Conservation (phyloP, 2,888 invertebrate genomes). For the Drosophila tanythrix region DNA sequence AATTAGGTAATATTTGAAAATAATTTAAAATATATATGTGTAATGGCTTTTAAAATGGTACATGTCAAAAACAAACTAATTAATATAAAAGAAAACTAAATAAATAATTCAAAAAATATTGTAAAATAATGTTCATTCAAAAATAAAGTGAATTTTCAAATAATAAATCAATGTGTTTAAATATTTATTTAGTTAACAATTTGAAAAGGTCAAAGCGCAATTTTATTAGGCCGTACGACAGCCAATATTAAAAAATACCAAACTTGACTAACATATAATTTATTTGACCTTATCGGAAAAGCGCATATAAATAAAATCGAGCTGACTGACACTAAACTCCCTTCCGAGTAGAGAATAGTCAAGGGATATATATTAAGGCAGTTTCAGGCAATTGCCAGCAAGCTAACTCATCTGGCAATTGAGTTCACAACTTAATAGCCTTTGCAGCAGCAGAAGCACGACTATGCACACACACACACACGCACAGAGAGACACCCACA, state of each 20-base stretch:
- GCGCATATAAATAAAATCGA: neutral
- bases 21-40: constrained; percentile 28
- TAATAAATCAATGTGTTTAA: neutral
- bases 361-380: constrained; percentile 9
- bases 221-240: neutral
- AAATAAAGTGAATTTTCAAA: constrained; percentile 69
- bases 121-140: constrained; percentile 63
- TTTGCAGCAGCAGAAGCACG: constrained; percentile 26
- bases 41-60: constrained; percentile 51
- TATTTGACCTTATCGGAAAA: neutral
- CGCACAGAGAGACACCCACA: constrained; percentile 16
- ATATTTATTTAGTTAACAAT: neutral
- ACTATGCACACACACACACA: constrained; percentile 14
- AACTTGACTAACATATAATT: neutral
- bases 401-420: constrained; percentile 52
- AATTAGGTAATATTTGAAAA: constrained; percentile 17
- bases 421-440: constrained; percentile 61
- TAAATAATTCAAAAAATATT: constrained; percentile 44
- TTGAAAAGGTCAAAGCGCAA: neutral
- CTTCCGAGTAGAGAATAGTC: constrained; percentile 1
- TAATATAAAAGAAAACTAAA: constrained; percentile 16
- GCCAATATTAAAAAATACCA: neutral
- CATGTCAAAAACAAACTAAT: constrained; percentile 47
- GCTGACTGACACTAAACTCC: neutral
- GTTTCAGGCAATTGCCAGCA: constrained; percentile 22